phyloP scores from a whole-genome alignment of 2,888 invertebrate species.

The Lumbricus terrestris region DNA sequence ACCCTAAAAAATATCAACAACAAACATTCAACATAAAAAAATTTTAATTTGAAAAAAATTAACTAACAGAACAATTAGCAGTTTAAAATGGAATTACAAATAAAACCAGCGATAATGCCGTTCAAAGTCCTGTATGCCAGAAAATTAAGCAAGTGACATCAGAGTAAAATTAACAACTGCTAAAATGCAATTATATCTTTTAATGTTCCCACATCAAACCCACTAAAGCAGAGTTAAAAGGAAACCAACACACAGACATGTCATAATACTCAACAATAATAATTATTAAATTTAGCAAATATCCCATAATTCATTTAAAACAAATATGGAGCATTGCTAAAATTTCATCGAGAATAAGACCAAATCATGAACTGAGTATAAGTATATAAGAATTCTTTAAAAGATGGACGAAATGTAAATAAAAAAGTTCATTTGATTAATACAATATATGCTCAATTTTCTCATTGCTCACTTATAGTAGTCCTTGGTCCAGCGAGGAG shows the following conservation, averaged over 20 bases:
- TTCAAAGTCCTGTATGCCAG: not conserved
- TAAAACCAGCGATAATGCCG: not conserved
- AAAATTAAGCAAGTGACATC: not conserved
- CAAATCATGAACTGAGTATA: not conserved
- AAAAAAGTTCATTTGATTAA: not conserved
- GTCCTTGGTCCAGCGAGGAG: not conserved
- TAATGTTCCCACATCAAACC: not conserved
- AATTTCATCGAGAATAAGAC: not conserved
- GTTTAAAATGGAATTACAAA: not conserved
- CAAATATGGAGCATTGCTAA: not conserved
- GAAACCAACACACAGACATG: not conserved
- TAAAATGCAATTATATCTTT: too few relatives aligned
- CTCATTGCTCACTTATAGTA: slow-evolving; percentile 7
- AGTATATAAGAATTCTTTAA: not conserved
- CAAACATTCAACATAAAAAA: not conserved
- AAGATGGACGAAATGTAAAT: not conserved
- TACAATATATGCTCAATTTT: too few relatives aligned
- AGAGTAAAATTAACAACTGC: not conserved
- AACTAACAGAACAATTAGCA: not conserved
- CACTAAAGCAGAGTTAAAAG: not conserved
- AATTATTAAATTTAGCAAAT: not conserved
- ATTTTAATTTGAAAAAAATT: not conserved
- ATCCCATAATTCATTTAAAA: not conserved
- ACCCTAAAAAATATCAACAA: slow-evolving; percentile 57
- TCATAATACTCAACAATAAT: not conserved